Evolutionary conservation across 2,797 vertebrate species (phyloP), one percentile per base, ranked within the genome.

Genomic region (Salmo trutta): DNA sequence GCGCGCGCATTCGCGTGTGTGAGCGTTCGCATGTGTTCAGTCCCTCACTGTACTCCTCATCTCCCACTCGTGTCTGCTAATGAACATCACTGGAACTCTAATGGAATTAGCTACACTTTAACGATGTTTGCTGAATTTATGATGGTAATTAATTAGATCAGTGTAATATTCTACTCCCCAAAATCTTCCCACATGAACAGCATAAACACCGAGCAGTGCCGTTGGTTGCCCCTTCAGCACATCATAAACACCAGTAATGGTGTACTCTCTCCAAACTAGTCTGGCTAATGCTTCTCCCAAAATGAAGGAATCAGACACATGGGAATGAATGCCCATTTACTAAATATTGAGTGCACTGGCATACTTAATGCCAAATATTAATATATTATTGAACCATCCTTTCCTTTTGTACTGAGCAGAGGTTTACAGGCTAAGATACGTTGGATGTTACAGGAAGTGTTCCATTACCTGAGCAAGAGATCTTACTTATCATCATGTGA

Each of bases 41-140:
- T 85, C 82, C 76, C 76, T 76, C 69, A 2, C 66, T 19, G 71
- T 24, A 56, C 64, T 81, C 80, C 74, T 67, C 5, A 31, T 81
- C 74, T 81, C 79, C 79, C 80, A 79, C 83, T 85, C 84, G 59
- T 56, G 82, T 82, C 85, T 84, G 77, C 81, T 89, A 91, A 91
- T 92, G 86, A 91, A 88, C 72, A 81, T 79, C 59, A 31, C 31
- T 83, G 65, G 77, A 88, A 86, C 81, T 78, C 81, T 88, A 89
- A 89, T 91, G 87, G 82, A 90, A 91, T 89, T 87, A 84, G 10
- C 41, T 47, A 84, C 83, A 76, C 84, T 88, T 89, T 88, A 88
- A 92, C 90, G 85, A 86, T 86, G 86, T 90, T 91, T 85, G 80
- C 84, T 83, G 82, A 85, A 88, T 88, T 92, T 87, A 91, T 73